Base-by-base conservation (phyloP, 2,797 vertebrate species). In the Oophaga sylvatica region DNA sequence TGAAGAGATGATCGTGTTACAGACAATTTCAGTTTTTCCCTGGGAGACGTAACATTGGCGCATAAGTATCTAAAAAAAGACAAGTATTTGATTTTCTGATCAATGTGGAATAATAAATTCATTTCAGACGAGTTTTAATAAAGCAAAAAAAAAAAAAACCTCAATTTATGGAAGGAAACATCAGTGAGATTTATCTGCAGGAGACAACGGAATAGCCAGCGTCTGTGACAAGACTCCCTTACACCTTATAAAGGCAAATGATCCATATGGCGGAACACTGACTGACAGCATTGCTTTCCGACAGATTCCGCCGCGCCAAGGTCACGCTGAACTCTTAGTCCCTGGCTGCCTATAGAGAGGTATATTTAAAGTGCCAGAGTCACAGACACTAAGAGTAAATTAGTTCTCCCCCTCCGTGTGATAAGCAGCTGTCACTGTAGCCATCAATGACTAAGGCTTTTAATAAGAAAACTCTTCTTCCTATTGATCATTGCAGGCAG, bases 211-310 rank as follows among this genome's bases (percentile, higher is more conserved):
- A 48, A 16, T 13, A 15, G 48, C 45, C 31, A 31, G 63, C 13
- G 48, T 19, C 81, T 59, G 67, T 71, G 45, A 68, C 62, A 81
- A 22, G 20, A 53, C 81, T 83, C 35, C 63, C 26, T 41, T 31
- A 83, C 12, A 75, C 68, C 20, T 84, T 83, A 71, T 83, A 83
- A 84, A 84, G 82, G 41, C 67, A 60, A 70, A 84, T 75, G 67
- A 83, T 83, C 26, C 67, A 73, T 70, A 70, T 29, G 53, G 81
- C 67, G 71, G n/a, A 59, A 59, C 26, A 26, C 19, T 83, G 81
- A 70, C 19, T 41, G 79, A 81, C 67, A 71, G 81, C 19, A n/a
- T 31, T 56, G 29, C 81, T 83, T 35, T 60, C 31, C 67, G 63
- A 45, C 29, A 41, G 26, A 71, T 45, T 60, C 53, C 22, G 22